These are phyloP conservation scores for Yponomeuta sedellus DNA, from an alignment of 2,888 invertebrate genomes.

Conservation along the genomic window DNA sequence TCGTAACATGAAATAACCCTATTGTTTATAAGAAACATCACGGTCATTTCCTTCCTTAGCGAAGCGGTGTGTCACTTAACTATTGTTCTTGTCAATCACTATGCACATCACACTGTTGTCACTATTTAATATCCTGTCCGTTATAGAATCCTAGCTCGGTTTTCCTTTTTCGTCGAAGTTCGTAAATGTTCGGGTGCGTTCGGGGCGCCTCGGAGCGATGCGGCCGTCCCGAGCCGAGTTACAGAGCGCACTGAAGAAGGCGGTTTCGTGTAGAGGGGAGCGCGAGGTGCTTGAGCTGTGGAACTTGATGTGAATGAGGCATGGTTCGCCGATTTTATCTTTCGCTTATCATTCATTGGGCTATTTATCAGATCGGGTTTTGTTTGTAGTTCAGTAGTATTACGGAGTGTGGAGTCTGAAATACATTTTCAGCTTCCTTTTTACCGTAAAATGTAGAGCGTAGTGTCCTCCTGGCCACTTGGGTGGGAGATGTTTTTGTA, in stretches of 20 bases:
- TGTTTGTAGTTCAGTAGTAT: slow-evolving; percentile 6
- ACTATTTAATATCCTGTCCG: slow-evolving; percentile 23
- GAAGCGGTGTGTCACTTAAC: slow-evolving; percentile 19
- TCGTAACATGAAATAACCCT: slow-evolving; percentile 6
- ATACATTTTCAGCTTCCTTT: no score
- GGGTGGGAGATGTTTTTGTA: not conserved
- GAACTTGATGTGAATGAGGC: not conserved
- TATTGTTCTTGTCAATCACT: slow-evolving; percentile 28
- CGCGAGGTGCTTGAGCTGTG: not conserved
- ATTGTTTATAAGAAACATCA: slow-evolving; percentile 22
- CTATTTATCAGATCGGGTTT: not conserved
- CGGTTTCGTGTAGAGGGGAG: not conserved
- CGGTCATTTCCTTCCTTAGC: slow-evolving; percentile 24
- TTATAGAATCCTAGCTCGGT: slow-evolving; percentile 18
- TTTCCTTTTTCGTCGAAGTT: slow-evolving; percentile 12
- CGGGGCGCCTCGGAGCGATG: not conserved
- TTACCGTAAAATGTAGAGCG: slow-evolving; percentile 1
- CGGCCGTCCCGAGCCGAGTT: not conserved
- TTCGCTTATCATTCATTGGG: slow-evolving; percentile 33
- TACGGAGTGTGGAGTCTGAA: no score
- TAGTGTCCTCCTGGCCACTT: not conserved
- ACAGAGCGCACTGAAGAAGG: slow-evolving; percentile 5
- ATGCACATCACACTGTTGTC: slow-evolving; percentile 24
- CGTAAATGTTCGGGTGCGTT: not conserved
- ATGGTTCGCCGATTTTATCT: slow-evolving; percentile 30